Conservation (phyloP, 1,140 invertebrate species). For the Colletes latitarsis region DNA sequence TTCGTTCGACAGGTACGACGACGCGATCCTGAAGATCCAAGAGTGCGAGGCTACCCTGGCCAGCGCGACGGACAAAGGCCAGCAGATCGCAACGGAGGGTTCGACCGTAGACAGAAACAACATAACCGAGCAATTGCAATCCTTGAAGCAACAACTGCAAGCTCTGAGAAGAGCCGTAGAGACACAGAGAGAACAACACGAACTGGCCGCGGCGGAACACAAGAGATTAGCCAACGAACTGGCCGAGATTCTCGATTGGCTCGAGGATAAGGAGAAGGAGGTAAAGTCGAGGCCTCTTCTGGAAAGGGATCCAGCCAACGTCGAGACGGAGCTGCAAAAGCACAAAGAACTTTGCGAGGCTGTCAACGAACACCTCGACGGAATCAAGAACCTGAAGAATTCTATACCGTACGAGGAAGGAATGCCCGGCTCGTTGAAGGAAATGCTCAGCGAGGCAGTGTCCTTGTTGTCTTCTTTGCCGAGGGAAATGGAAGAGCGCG, state of each 20-base stretch:
- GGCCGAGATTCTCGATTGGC: conserved; percentile 90
- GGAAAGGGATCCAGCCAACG: conserved; percentile 88
- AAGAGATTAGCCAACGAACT: conserved; percentile 90
- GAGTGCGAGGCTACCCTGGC: conserved; percentile 93
- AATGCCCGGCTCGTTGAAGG: conserved; percentile 88
- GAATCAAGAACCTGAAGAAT: conserved; percentile 86
- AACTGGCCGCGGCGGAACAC: conserved; percentile 92
- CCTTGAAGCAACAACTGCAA: conserved; percentile 91
- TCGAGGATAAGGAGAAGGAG: conserved; percentile 91
- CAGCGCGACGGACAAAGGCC: conserved; percentile 93
- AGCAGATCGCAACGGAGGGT: conserved; percentile 94
- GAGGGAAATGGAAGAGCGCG: conserved; percentile 89
- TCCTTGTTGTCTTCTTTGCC: conserved; percentile 89
- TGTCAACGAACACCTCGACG: conserved; percentile 87
- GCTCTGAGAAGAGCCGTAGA: conserved; percentile 91
- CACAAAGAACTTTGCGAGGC: conserved; percentile 87
- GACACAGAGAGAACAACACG: conserved; percentile 91
- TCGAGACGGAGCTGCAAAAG: conserved; percentile 90
- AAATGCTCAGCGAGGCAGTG: conserved; percentile 91
- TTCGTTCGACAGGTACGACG: conserved; percentile 86
- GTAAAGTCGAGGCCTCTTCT: conserved; percentile 92
- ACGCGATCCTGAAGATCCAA: conserved; percentile 91
- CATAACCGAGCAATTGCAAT: conserved; percentile 93
- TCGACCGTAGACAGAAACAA: conserved; percentile 92
- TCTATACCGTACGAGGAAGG: conserved; percentile 87